Evolutionary conservation across 2,113 vertebrate genomes (phyloP).

Genomic region (Semnornis frantzii): DNA sequence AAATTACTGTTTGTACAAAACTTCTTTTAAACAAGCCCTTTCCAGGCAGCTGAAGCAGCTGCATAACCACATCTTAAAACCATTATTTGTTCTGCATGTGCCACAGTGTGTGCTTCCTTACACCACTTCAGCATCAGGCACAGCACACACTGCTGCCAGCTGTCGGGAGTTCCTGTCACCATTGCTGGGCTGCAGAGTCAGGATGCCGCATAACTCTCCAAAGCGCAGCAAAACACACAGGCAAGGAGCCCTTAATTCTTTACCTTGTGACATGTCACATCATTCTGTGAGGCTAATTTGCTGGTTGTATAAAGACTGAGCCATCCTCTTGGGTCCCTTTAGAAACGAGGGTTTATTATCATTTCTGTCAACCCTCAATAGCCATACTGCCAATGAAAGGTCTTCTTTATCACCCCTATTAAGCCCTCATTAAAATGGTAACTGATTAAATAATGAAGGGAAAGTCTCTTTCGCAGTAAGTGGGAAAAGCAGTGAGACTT

Average conservation of each 20-base stretch:
- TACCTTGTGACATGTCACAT: background rate
- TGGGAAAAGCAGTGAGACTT: conserved; percentile 30
- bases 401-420: background rate
- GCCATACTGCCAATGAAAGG: background rate
- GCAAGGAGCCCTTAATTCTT: background rate
- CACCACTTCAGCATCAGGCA: background rate
- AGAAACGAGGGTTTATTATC: background rate
- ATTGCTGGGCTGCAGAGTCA: background rate
- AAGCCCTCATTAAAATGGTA: conserved; percentile 14
- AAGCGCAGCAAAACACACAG: background rate
- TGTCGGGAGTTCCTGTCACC: background rate
- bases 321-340: background rate
- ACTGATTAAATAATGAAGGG: background rate
- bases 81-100: background rate
- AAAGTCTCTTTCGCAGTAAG: background rate
- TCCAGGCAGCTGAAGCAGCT: background rate
- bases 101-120: background rate
- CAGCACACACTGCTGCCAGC: background rate
- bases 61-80: background rate
- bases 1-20: background rate
- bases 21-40: background rate
- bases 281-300: background rate
- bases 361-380: conserved; percentile 2
- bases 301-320: background rate
- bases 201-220: background rate